Evolutionary conservation across 2,797 vertebrate species (phyloP).

Genomic region (Poeciliopsis gracilis): DNA sequence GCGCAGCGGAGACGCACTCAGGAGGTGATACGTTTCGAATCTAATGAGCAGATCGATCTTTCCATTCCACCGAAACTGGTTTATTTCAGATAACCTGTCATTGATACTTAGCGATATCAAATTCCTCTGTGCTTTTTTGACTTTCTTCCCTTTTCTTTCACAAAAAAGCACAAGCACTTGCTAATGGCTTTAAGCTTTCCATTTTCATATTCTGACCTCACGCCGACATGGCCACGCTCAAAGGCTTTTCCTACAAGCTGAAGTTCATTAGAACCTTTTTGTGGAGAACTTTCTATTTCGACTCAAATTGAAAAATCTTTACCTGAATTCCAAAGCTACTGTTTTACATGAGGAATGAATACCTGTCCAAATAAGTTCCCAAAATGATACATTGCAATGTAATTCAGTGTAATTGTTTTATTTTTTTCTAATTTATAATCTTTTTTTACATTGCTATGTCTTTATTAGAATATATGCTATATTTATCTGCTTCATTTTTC

Average conservation of each 20-base stretch:
- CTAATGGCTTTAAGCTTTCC: neutral
- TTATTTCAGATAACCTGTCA: neutral
- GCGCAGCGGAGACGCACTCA: conserved; percentile 3
- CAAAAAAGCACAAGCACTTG: neutral
- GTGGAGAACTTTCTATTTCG: too few species aligned
- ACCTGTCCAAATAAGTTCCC: neutral
- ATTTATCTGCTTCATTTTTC: neutral
- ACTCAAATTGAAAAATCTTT: too few species aligned
- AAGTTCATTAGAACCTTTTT: too few species aligned
- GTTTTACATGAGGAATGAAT: neutral
- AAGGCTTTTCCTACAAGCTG: too few species aligned
- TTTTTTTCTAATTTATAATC: too few species aligned
- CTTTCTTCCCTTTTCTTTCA: neutral
- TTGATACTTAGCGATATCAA: conserved; percentile 6
- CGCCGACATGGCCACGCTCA: too few species aligned
- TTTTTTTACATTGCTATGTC: neutral
- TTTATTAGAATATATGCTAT: neutral
- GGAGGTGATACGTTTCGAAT: conserved; percentile 20
- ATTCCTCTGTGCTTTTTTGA: neutral
- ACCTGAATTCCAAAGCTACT: too few species aligned
- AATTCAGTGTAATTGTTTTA: neutral
- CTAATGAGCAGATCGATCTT: conserved; percentile 19
- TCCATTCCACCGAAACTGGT: conserved; percentile 18
- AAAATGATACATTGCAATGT: neutral
- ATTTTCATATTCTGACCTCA: neutral